Conservation (phyloP, 2,888 invertebrate species). For the Dioctria linearis region DNA sequence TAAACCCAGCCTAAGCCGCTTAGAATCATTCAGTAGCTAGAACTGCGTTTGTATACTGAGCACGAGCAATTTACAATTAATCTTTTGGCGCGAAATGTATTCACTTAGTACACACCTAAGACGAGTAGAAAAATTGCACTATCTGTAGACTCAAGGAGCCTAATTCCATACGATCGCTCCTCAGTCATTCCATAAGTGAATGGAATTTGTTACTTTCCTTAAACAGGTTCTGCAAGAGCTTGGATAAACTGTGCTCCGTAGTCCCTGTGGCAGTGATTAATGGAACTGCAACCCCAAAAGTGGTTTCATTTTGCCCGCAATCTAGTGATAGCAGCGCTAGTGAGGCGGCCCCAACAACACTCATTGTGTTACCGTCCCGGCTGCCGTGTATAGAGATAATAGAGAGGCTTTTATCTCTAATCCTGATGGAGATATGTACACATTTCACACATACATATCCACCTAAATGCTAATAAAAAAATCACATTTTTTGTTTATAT, state of each 20-base stretch:
- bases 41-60: too few relatives aligned
- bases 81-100: too few relatives aligned
- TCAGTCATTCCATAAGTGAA: background rate
- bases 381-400: slow-evolving; percentile 35
- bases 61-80: too few relatives aligned
- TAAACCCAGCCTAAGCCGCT: too few relatives aligned
- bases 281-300: slow-evolving; percentile 35
- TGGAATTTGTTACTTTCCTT: slow-evolving; percentile 42
- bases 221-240: slow-evolving; percentile 39
- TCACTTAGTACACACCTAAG: too few relatives aligned
- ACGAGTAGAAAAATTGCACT: too few relatives aligned
- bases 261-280: slow-evolving; percentile 40
- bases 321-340: slow-evolving; percentile 24
- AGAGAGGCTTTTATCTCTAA: slow-evolving; percentile 33
- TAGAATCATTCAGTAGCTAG: too few relatives aligned
- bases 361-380: too few relatives aligned
- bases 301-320: slow-evolving; percentile 48
- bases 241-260: slow-evolving; percentile 29
- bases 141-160: too few relatives aligned
- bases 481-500: too few relatives aligned
- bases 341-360: background rate
- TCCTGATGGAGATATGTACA: background rate
- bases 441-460: too few relatives aligned
- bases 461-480: too few relatives aligned
- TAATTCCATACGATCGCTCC: background rate